phyloP scores from a whole-genome alignment of 2,113 vertebrate species.

The Puntigrus tetrazona region DNA sequence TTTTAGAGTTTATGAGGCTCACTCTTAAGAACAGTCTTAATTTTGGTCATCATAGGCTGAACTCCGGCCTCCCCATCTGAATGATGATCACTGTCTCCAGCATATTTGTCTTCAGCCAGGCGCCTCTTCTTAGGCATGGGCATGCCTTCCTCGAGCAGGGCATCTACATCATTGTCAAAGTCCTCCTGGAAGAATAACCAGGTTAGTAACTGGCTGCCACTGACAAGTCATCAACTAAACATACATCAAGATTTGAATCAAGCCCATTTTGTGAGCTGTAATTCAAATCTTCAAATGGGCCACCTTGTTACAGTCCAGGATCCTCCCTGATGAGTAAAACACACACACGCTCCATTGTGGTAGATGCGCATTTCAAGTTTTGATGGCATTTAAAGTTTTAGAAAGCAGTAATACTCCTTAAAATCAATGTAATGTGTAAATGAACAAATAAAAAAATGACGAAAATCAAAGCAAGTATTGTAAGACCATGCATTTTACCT shows the following conservation, averaged over 20 bases:
- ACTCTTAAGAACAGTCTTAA: conserved; percentile 99
- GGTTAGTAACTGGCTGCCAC: conserved; percentile 27
- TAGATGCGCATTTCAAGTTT: background rate
- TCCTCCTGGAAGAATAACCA: conserved; percentile 81
- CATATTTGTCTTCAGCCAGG: conserved; percentile 83
- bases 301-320: conserved; percentile 22
- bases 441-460: background rate
- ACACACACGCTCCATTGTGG: background rate
- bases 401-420: background rate
- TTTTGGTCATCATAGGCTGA: conserved; percentile 99
- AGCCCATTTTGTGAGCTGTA: conserved; percentile 17
- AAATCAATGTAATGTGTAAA: background rate
- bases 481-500: conserved; percentile 78
- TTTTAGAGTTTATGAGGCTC: conserved; percentile 67
- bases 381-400: background rate
- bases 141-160: conserved; percentile 94
- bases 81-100: conserved; percentile 90
- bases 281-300: conserved; percentile 31
- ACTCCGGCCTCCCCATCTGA: conserved; percentile 93
- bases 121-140: conserved; percentile 95
- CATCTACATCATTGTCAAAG: conserved; percentile 99
- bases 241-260: conserved; percentile 28
- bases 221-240: background rate
- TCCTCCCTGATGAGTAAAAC: background rate
- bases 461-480: background rate